Percentiles rank a stretch among this genome's conserved stretches.
These are phyloP conservation scores for Crepidodera aurea DNA, from an alignment of 2,888 invertebrate species.

Conservation along the genomic window DNA sequence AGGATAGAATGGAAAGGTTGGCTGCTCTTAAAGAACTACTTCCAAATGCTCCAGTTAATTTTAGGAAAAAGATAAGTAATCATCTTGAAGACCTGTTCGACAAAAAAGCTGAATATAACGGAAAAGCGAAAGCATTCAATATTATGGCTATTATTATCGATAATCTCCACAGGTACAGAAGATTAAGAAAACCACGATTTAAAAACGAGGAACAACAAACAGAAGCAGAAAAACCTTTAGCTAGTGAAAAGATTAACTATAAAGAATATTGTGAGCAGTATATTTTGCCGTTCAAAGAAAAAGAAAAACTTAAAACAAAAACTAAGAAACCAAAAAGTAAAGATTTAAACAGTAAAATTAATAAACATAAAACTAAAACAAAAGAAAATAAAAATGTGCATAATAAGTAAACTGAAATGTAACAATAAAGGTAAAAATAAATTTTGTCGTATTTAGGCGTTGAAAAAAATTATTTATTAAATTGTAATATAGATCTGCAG, in stretches of 20 bases:
- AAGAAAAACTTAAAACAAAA: conserved; percentile 5
- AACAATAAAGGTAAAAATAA: no score
- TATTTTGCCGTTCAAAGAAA: neutral
- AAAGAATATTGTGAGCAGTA: conserved; percentile 2
- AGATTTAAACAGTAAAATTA: neutral
- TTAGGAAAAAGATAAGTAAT: conserved; percentile 5
- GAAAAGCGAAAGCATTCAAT: neutral
- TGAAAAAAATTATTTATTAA: no score
- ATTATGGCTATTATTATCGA: conserved; percentile 1
- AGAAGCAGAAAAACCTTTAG: neutral
- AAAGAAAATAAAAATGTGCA: no score
- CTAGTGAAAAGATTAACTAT: neutral
- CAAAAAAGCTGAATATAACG: conserved; percentile 4
- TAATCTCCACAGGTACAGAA: conserved; percentile 5
- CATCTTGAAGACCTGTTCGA: neutral
- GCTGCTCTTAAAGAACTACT: conserved; percentile 5
- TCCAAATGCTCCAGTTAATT: neutral
- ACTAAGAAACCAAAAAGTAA: neutral
- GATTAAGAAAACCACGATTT: neutral
- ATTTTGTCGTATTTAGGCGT: no score
- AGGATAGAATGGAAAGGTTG: neutral
- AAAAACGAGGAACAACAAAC: conserved; percentile 7
- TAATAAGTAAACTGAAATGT: no score
- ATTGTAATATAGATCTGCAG: no score
- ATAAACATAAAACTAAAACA: no score